A percentile compares a stretch with the other conserved stretches of the same genome.
phyloP scores from a whole-genome alignment of 2,113 vertebrate genomes.

The Promerops cafer region DNA sequence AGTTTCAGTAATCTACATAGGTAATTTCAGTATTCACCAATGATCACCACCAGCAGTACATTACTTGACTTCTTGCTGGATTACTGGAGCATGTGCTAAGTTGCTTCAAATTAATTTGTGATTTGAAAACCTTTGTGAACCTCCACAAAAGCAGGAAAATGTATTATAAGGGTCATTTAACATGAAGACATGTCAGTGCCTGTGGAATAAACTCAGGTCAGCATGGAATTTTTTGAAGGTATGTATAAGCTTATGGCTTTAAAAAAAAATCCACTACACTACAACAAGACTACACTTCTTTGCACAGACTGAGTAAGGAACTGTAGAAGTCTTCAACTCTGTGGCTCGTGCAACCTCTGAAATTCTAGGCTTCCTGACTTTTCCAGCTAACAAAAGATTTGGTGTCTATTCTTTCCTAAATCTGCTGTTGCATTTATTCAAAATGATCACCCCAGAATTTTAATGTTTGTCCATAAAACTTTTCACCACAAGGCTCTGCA shows the following conservation, averaged over 20 bases:
- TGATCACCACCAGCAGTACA: not conserved
- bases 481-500: not conserved
- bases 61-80: not conserved
- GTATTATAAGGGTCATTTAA: not conserved
- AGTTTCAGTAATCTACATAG: not conserved
- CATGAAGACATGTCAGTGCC: not conserved
- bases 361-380: not conserved
- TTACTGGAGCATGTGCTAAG: not conserved
- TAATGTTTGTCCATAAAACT: not conserved
- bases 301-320: not conserved
- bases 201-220: not conserved
- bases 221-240: not conserved
- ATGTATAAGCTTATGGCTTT: not conserved
- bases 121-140: not conserved
- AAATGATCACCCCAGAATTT: not conserved
- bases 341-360: not conserved
- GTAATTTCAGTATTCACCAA: not conserved
- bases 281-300: not conserved
- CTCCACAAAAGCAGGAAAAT: not conserved
- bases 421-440: not conserved
- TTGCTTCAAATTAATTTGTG: not conserved
- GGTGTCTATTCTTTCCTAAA: not conserved
- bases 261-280: not conserved
- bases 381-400: not conserved
- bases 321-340: not conserved